phyloP scores from a whole-genome alignment of 2,797 vertebrate species.

The Dipus sagitta region DNA sequence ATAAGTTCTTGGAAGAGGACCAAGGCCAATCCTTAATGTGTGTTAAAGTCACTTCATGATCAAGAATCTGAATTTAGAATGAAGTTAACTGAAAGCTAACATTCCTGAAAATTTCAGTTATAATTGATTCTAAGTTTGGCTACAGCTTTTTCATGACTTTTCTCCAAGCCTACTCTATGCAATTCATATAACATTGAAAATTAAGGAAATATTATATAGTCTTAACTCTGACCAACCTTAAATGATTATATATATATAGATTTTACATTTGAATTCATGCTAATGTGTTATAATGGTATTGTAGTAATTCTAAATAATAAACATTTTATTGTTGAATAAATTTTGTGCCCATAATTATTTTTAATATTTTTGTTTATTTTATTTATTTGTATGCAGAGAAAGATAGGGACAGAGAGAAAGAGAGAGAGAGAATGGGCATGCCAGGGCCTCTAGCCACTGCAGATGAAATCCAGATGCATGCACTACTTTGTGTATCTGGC shows the following conservation, averaged over 20 bases:
- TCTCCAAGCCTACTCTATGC: not conserved
- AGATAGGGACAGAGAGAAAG: too few relatives aligned
- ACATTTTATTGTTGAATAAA: conserved; percentile 29
- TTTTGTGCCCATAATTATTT: not conserved
- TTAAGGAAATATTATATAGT: conserved; percentile 13
- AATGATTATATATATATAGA: conserved; percentile 8
- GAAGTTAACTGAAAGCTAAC: conserved; percentile 17
- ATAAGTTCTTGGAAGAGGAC: conserved; percentile 11
- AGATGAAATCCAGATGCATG: too few relatives aligned
- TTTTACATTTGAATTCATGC: conserved; percentile 1
- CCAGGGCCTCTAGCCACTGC: too few relatives aligned
- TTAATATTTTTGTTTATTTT: not conserved
- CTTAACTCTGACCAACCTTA: not conserved
- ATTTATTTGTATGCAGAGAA: not conserved
- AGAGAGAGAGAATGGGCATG: too few relatives aligned
- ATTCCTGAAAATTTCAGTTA: conserved; percentile 21
- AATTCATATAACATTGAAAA: conserved; percentile 38
- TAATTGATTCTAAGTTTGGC: conserved; percentile 32
- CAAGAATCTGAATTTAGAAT: conserved; percentile 45
- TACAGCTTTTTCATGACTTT: conserved; percentile 33
- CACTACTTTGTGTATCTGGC: too few relatives aligned
- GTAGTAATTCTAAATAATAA: conserved; percentile 52
- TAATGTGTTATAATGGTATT: conserved; percentile 13
- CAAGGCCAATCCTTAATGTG: not conserved
- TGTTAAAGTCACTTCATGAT: conserved; percentile 29